A percentile compares a stretch with the other conserved stretches of the same genome.
Conservation (phyloP, 2,113 vertebrate genomes). For the Crotalus tigris region DNA sequence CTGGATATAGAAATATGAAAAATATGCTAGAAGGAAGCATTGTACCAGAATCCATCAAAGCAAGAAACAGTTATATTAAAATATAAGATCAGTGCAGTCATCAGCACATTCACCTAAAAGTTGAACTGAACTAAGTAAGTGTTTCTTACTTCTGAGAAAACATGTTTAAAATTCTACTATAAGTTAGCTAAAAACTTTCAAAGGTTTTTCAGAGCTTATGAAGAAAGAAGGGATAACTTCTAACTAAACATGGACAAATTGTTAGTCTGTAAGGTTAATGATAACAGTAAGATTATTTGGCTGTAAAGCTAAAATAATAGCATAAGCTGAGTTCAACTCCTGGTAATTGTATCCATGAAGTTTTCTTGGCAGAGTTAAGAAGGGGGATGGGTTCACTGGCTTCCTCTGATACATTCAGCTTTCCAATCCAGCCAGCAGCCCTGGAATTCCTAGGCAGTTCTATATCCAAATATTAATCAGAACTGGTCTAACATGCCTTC, state of each 20-base stretch:
- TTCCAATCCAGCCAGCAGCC: not conserved
- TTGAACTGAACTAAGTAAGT: not conserved
- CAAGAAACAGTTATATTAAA: not conserved
- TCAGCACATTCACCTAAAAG: not conserved
- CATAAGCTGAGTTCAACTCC: not conserved
- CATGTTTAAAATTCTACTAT: not conserved
- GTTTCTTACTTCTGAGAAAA: not conserved
- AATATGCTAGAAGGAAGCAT: not conserved
- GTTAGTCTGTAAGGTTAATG: not conserved
- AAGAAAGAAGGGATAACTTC: not conserved
- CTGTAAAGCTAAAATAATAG: not conserved
- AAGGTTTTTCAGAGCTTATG: not conserved
- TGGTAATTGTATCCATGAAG: not conserved
- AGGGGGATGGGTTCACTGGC: not conserved
- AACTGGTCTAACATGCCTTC: not conserved
- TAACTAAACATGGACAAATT: not conserved
- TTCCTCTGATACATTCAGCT: not conserved
- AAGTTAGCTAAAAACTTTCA: not conserved
- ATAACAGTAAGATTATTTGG: not conserved
- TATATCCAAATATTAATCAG: not conserved
- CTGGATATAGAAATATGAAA: not conserved
- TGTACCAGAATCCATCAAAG: not conserved
- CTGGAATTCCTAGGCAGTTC: not conserved
- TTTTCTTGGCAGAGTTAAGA: not conserved
- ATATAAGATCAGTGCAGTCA: not conserved